A percentile compares a stretch with the other conserved stretches of the same genome.
phyloP scores from a whole-genome alignment of 2,797 vertebrate species.

The Ctenopoma kingsleyae region DNA sequence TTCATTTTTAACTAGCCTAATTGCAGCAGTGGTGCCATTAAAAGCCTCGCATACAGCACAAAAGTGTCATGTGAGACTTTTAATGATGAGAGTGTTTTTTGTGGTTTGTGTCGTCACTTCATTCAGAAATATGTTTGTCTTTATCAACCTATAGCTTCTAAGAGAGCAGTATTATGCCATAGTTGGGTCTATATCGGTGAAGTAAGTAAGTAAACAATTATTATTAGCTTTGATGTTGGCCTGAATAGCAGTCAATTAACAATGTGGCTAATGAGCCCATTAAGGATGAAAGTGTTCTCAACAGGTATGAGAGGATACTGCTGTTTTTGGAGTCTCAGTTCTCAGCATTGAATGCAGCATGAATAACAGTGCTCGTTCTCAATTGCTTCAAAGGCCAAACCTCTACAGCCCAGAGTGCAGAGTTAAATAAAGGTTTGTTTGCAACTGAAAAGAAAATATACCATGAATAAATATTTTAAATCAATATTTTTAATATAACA shows the following conservation, averaged over 20 bases:
- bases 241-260: conserved; percentile 88
- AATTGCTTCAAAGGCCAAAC: conserved; percentile 82
- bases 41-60: conserved; percentile 11
- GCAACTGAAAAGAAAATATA: conserved; percentile 33
- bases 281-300: conserved; percentile 89
- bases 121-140: conserved; percentile 60
- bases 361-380: conserved; percentile 80
- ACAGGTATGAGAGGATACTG: conserved; percentile 88
- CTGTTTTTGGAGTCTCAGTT: conserved; percentile 83
- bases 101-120: conserved; percentile 22
- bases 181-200: conserved; percentile 74
- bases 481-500: conserved; percentile 27
- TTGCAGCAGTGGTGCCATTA: conserved; percentile 6
- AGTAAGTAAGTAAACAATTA: conserved; percentile 83
- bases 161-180: conserved; percentile 69
- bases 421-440: conserved; percentile 79
- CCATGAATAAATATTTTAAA: conserved; percentile 33
- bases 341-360: conserved; percentile 80
- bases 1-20: background rate
- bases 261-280: conserved; percentile 89
- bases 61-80: conserved; percentile 42
- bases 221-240: conserved; percentile 87
- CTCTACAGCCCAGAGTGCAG: conserved; percentile 78
- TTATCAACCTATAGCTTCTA: conserved; percentile 61
- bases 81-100: conserved; percentile 22